Evolutionary conservation across 2,888 invertebrate species (phyloP).

Genomic region (Brachyptera putata): DNA sequence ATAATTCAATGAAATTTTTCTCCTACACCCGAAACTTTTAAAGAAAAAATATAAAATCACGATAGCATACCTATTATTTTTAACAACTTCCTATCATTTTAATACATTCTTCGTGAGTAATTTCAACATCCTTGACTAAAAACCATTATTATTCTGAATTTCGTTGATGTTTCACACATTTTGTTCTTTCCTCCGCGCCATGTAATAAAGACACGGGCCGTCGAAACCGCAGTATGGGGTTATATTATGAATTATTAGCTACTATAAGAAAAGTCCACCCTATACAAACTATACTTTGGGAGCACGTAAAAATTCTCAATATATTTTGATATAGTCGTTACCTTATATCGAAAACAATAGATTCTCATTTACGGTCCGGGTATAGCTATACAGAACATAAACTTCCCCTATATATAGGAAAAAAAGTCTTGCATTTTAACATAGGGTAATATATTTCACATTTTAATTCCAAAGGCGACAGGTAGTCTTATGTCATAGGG

Average conservation of each 20-base stretch:
- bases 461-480: constrained; percentile 33
- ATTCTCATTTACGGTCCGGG: constrained; percentile 26
- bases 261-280: not conserved
- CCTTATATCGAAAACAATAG: constrained; percentile 25
- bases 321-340: constrained; percentile 15
- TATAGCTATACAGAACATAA: constrained; percentile 5
- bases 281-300: not conserved
- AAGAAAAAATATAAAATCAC: too few relatives aligned
- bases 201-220: constrained; percentile 4
- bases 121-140: too few relatives aligned
- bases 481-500: constrained; percentile 29
- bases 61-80: too few relatives aligned
- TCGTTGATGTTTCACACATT: too few relatives aligned
- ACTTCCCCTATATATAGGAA: constrained; percentile 7
- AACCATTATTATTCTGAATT: too few relatives aligned
- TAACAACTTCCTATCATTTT: too few relatives aligned
- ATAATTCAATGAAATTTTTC: too few relatives aligned
- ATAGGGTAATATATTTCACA: constrained; percentile 34
- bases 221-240: constrained; percentile 1
- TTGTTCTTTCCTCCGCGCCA: too few relatives aligned
- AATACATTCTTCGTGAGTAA: too few relatives aligned
- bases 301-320: constrained; percentile 12
- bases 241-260: constrained; percentile 13
- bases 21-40: too few relatives aligned
- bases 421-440: constrained; percentile 22